These are phyloP conservation scores for Eriocheir sinensis DNA, from an alignment of 1,140 invertebrate genomes.

Conservation along the genomic window DNA sequence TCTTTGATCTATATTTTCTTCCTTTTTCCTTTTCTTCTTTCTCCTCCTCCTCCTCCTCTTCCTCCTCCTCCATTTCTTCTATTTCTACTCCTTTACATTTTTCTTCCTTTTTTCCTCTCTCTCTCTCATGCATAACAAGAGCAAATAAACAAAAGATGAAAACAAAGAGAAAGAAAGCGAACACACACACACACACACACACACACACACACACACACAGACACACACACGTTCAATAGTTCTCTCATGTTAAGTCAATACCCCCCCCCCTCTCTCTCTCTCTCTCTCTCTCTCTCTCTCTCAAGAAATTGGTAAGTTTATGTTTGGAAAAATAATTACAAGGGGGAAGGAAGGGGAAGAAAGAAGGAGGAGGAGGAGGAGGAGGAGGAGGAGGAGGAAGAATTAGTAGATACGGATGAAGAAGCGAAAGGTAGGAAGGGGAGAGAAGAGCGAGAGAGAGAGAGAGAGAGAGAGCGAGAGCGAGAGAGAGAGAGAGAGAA, in stretches of 20 bases:
- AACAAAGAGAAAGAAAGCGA: neutral
- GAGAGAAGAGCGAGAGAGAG: neutral
- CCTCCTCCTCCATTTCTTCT: too few species aligned
- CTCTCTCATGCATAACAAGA: too few species aligned
- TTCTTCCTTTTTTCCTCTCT: too few species aligned
- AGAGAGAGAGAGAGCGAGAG: neutral
- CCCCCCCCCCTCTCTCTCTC: too few species aligned
- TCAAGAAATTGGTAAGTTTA: neutral
- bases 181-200: constrained; percentile 1
- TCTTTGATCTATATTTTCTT: neutral
- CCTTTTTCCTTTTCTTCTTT: too few species aligned
- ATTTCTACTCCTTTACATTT: too few species aligned
- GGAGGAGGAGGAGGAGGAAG: too few species aligned
- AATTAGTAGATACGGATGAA: too few species aligned
- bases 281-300: neutral
- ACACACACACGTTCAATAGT: constrained; percentile 15
- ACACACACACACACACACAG: constrained; percentile 6
- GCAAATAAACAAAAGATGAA: neutral
- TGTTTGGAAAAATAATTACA: neutral
- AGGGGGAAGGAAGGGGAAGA: neutral
- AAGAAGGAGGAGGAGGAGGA: too few species aligned
- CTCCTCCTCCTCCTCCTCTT: too few species aligned
- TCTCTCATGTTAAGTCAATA: too few species aligned
- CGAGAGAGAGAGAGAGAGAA: constrained; percentile 29
- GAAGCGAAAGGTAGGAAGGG: too few species aligned